Conservation (phyloP, 2,113 vertebrate species). For the Cebidichthys violaceus region DNA sequence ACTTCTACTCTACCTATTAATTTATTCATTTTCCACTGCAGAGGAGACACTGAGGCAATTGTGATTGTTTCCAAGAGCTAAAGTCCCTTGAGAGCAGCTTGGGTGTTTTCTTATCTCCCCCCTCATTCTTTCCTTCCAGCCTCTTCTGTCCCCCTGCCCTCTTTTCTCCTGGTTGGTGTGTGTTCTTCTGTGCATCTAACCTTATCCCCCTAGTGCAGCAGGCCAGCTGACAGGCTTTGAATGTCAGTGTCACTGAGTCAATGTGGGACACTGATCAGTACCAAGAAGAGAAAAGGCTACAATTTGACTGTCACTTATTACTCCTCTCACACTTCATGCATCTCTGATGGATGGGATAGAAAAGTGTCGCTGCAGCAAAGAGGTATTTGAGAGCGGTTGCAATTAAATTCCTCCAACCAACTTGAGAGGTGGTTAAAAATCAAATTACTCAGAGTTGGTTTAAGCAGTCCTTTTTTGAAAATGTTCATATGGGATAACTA, state of each 20-base stretch:
- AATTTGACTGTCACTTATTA: conserved; percentile 5
- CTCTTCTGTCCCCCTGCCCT: conserved; percentile 38
- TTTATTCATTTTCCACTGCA: conserved; percentile 80
- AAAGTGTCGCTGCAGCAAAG: neutral
- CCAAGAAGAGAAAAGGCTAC: neutral
- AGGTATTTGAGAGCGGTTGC: neutral
- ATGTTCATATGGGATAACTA: neutral
- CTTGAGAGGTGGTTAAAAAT: neutral
- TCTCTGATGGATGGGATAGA: neutral
- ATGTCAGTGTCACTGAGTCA: conserved; percentile 28
- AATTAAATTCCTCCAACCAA: neutral
- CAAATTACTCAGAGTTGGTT: neutral
- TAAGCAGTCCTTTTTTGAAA: neutral
- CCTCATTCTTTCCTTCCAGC: conserved; percentile 30
- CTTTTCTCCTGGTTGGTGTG: conserved; percentile 19
- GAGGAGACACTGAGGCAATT: conserved; percentile 71
- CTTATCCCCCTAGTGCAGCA: conserved; percentile 33
- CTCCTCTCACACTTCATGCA: neutral
- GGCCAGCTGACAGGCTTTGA: conserved; percentile 35
- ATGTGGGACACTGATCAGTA: conserved; percentile 7
- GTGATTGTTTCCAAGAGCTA: conserved; percentile 77
- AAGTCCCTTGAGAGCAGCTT: conserved; percentile 50
- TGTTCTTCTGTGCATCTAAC: conserved; percentile 15
- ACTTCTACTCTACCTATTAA: conserved; percentile 72
- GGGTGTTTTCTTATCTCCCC: conserved; percentile 67